Evolutionary conservation across 1,140 invertebrate species (phyloP).

Genomic region (Pseudobourletiella spinata): DNA sequence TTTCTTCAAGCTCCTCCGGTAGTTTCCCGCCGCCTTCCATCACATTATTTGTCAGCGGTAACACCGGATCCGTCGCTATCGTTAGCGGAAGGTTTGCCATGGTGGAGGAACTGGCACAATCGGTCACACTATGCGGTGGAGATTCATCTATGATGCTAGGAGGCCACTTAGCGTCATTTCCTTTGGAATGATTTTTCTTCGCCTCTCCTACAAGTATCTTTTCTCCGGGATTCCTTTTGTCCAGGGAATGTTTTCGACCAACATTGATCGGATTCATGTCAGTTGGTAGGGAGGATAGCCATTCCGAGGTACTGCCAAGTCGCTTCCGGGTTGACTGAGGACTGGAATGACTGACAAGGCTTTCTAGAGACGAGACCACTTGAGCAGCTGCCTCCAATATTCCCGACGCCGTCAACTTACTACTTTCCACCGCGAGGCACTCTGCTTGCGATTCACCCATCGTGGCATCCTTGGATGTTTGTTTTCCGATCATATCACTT

Average conservation of each 20-base stretch:
- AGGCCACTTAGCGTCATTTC: constrained; percentile 32
- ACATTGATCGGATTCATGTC: not conserved
- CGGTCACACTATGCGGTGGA: constrained; percentile 2
- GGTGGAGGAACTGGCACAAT: not conserved
- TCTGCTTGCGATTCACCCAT: no score
- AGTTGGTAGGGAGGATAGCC: constrained; percentile 24
- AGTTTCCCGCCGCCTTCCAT: not conserved
- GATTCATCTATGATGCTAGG: constrained; percentile 25
- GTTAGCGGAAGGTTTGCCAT: not conserved
- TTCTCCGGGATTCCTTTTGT: constrained; percentile 16
- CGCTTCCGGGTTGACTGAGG: constrained; percentile 45
- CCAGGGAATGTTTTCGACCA: no score
- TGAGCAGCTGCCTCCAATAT: constrained; percentile 56
- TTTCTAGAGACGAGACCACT: constrained; percentile 56
- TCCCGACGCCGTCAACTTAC: constrained; percentile 1
- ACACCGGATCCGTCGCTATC: constrained; percentile 1
- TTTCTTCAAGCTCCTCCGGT: constrained; percentile 17
- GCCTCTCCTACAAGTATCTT: constrained; percentile 28
- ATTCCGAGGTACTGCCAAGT: constrained; percentile 32
- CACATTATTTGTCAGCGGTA: no score
- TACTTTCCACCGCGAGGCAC: no score
- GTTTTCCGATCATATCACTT: no score
- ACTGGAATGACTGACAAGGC: constrained; percentile 52
- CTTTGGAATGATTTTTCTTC: constrained; percentile 23
- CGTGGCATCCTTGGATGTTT: not conserved